These are phyloP conservation scores for Darwinula stevensoni DNA, from an alignment of 2,888 invertebrate species.

Conservation along the genomic window DNA sequence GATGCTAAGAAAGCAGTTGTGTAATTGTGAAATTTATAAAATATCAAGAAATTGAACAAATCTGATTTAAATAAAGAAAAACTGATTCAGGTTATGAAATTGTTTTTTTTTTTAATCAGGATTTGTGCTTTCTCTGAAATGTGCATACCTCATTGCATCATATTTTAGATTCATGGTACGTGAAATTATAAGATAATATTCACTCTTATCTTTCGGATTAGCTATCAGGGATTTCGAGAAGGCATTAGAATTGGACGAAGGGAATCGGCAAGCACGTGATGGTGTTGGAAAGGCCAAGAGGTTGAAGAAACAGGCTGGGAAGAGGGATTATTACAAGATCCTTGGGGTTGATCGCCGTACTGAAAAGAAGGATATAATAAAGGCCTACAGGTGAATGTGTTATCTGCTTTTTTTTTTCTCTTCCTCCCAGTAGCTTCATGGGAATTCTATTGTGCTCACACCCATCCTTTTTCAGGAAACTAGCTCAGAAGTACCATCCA, in stretches of 20 bases:
- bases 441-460: slow-evolving; percentile 14
- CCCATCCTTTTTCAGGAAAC: too few relatives aligned
- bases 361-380: slow-evolving; percentile 65
- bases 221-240: slow-evolving; percentile 61
- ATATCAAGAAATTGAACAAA: too few relatives aligned
- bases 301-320: slow-evolving; percentile 66
- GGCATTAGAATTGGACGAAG: slow-evolving; percentile 52
- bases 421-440: not conserved
- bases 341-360: slow-evolving; percentile 68
- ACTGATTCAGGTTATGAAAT: too few relatives aligned
- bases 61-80: too few relatives aligned
- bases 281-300: slow-evolving; percentile 64
- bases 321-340: slow-evolving; percentile 91
- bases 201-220: too few relatives aligned
- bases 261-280: slow-evolving; percentile 50
- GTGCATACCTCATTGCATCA: too few relatives aligned
- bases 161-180: too few relatives aligned
- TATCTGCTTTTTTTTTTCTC: not conserved
- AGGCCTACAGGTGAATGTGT: slow-evolving; percentile 48
- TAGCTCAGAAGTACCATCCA: slow-evolving; percentile 97
- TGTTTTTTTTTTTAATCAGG: too few relatives aligned
- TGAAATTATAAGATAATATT: too few relatives aligned
- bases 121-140: too few relatives aligned
- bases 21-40: too few relatives aligned
- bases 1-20: too few relatives aligned